Base-by-base conservation (phyloP, 2,888 invertebrate species). In the Diarsia mendica region DNA sequence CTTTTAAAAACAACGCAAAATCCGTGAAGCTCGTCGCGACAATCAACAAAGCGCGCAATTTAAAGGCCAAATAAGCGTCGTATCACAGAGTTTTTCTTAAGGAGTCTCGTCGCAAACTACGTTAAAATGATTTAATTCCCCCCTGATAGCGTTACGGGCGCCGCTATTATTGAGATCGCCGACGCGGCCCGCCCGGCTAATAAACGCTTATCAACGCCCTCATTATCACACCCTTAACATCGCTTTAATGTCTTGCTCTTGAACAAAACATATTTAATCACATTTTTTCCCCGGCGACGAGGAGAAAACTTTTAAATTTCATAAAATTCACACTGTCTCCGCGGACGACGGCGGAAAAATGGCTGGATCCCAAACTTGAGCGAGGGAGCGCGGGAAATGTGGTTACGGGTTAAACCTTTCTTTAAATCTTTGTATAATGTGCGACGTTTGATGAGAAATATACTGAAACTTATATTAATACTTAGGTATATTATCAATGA, bases 191-290 rank as follows among this genome's bases (percentile, higher is more conserved):
- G 91, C 90, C 91, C 83, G 94, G 93, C 96, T 96, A 96, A 96
- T 96, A 96, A 96, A 96, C 94, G 96, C 96, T 96, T 96, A 96
- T 96, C 96, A 96, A 95, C 95, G 94, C 93, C 92, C 96, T 96
- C 96, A 96, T 96, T 96, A 96, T 96, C 96, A 95, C 96, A 96
- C 96, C 96, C 96, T 96, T 96, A 96, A 96, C 96, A 95, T 96
- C 96, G 94, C 95, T 95, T 96, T 96, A 96, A 96, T 96, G 96
- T 96, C 95, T 95, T 95, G 95, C 96, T 95, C 94, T 96, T 95
- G 96, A 96, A 96, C 96, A 96, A 96, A 96, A 96, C 96, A 96
- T 96, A 96, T 96, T 96, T 96, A 96, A 96, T 96, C 96, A 94
- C 95, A 96, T 96, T 96, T 96, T 95, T 96, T 93, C 92, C 92